A percentile compares a stretch with the other conserved stretches of the same genome.
Evolutionary conservation across 2,888 invertebrate species (phyloP).

Genomic region (Periphyllus acericola): DNA sequence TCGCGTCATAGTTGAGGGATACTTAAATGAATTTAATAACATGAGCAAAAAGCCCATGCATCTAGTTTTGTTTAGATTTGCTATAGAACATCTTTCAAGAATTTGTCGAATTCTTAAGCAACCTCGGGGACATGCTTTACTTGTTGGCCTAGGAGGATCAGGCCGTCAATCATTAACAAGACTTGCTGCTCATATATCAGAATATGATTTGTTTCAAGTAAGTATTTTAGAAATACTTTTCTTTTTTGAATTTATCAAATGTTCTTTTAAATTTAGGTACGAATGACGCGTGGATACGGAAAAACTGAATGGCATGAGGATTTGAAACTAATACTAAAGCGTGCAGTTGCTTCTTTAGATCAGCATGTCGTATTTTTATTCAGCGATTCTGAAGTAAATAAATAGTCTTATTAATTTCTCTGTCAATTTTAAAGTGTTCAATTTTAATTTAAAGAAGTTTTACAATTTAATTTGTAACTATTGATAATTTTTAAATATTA

Average conservation of each 20-base stretch:
- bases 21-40: conserved; percentile 89
- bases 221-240: neutral
- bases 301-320: conserved; percentile 91
- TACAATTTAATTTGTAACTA: too few species aligned
- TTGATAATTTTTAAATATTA: too few species aligned
- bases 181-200: conserved; percentile 91
- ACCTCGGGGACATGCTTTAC: conserved; percentile 87
- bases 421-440: too few species aligned
- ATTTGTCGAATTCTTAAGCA: conserved; percentile 91
- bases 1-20: conserved; percentile 84
- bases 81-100: conserved; percentile 91
- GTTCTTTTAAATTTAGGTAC: conserved; percentile 73
- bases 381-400: conserved; percentile 83
- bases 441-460: too few species aligned
- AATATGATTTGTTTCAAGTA: conserved; percentile 86
- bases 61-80: conserved; percentile 89
- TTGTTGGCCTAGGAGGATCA: conserved; percentile 93
- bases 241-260: neutral
- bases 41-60: conserved; percentile 98
- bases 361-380: conserved; percentile 90
- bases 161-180: conserved; percentile 91
- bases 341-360: conserved; percentile 84
- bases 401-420: too few species aligned
- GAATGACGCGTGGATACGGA: conserved; percentile 88
- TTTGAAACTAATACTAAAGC: conserved; percentile 78